Conservation (phyloP, 2,113 vertebrate genomes). For the Sinosuthora webbiana region DNA sequence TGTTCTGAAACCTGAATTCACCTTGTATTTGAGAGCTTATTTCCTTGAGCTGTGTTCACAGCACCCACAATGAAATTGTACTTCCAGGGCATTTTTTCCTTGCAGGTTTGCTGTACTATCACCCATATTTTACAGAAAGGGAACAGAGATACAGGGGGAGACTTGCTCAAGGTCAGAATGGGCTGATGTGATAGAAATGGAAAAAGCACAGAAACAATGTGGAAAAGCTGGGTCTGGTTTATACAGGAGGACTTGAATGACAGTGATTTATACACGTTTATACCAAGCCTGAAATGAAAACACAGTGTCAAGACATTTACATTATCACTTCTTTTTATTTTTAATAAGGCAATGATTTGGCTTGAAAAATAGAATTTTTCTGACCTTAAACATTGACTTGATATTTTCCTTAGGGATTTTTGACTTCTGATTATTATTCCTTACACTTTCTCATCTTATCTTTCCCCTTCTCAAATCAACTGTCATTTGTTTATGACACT, state of each 20-base stretch:
- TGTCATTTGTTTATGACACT: neutral
- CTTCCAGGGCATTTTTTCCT: neutral
- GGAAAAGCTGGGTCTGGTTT: neutral
- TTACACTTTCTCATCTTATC: neutral
- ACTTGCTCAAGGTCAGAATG: neutral
- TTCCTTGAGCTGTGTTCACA: neutral
- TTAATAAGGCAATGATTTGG: neutral
- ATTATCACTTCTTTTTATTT: neutral
- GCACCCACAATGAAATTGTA: neutral
- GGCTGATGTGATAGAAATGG: neutral
- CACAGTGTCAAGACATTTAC: neutral
- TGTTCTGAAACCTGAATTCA: neutral
- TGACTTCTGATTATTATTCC: neutral
- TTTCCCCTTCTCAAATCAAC: neutral
- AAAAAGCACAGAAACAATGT: neutral
- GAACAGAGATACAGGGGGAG: neutral
- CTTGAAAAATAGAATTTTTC: slow-evolving; percentile 4
- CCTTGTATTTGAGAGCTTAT: neutral
- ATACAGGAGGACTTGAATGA: neutral
- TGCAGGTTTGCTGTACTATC: neutral
- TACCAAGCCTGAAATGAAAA: neutral
- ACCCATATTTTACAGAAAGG: neutral
- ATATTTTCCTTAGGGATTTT: slow-evolving; percentile 19
- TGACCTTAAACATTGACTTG: neutral
- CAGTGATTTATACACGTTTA: neutral